A percentile compares a stretch with the other conserved stretches of the same genome.
phyloP scores from a whole-genome alignment of 2,888 invertebrate species.

The Plebejus anna region DNA sequence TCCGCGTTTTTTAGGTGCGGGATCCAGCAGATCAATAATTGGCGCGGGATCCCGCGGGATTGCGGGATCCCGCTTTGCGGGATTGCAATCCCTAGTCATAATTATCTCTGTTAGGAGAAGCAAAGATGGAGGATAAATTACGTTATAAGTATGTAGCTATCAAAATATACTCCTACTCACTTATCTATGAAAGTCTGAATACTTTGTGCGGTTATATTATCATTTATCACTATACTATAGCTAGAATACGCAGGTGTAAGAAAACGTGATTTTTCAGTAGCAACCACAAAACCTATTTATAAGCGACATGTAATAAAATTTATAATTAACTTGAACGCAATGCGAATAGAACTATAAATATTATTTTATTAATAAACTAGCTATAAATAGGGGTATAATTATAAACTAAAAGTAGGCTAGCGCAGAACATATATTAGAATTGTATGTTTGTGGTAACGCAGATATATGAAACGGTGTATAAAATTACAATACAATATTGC shows the following conservation, averaged over 20 bases:
- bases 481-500: conserved; percentile 17
- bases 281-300: not conserved
- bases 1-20: no score
- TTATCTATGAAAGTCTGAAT: not conserved
- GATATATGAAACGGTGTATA: not conserved
- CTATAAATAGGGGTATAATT: conserved; percentile 22
- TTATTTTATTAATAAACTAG: conserved; percentile 4
- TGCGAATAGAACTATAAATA: conserved; percentile 20
- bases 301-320: not conserved
- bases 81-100: no score
- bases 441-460: not conserved
- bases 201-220: not conserved
- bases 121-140: no score
- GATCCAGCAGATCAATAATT: no score
- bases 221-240: not conserved
- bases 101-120: no score
- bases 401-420: conserved; percentile 26
- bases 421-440: not conserved
- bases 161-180: not conserved
- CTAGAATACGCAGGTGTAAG: not conserved
- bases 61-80: no score
- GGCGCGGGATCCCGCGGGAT: no score
- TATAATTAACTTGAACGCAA: conserved; percentile 12
- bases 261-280: not conserved
- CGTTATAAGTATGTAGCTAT: not conserved